Evolutionary conservation across 2,113 vertebrate genomes (phyloP).

Genomic region (Acanthochromis polyacanthus): DNA sequence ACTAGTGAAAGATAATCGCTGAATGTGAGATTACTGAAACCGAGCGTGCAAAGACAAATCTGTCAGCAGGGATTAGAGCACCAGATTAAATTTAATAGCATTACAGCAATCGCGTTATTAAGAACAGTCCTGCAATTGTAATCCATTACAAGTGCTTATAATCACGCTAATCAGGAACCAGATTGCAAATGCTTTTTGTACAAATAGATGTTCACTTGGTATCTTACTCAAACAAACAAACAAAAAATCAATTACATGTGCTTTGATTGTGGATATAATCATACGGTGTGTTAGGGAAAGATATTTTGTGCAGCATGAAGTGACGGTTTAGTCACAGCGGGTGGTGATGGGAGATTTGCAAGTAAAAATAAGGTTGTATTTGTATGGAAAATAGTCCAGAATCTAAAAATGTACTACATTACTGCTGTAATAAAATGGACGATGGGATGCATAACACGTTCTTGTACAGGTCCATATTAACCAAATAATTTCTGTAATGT

Average conservation of each 20-base stretch:
- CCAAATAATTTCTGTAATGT: not conserved
- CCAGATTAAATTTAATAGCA: constrained; percentile 45
- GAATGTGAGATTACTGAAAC: constrained; percentile 27
- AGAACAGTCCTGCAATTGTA: constrained; percentile 33
- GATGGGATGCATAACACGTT: not conserved
- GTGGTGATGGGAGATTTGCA: not conserved
- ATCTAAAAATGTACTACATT: too few species aligned
- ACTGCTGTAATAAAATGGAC: not conserved
- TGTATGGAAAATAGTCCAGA: constrained; percentile 9
- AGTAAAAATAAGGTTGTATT: not conserved
- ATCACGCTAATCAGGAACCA: constrained; percentile 10
- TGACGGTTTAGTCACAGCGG: not conserved
- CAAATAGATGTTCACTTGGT: constrained; percentile 8
- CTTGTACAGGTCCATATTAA: not conserved
- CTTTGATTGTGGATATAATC: constrained; percentile 35
- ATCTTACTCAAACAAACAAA: not conserved
- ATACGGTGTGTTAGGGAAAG: constrained; percentile 24
- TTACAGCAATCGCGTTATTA: constrained; percentile 37
- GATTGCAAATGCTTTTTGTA: constrained; percentile 31
- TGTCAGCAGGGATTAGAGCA: constrained; percentile 27
- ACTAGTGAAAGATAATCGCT: constrained; percentile 21
- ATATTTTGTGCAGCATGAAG: constrained; percentile 22
- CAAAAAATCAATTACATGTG: constrained; percentile 2
- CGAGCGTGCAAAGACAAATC: constrained; percentile 39
- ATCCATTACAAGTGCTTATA: constrained; percentile 46